Evolutionary conservation across 2,888 invertebrate genomes (phyloP).

Genomic region (Aproaerema taeniolella): DNA sequence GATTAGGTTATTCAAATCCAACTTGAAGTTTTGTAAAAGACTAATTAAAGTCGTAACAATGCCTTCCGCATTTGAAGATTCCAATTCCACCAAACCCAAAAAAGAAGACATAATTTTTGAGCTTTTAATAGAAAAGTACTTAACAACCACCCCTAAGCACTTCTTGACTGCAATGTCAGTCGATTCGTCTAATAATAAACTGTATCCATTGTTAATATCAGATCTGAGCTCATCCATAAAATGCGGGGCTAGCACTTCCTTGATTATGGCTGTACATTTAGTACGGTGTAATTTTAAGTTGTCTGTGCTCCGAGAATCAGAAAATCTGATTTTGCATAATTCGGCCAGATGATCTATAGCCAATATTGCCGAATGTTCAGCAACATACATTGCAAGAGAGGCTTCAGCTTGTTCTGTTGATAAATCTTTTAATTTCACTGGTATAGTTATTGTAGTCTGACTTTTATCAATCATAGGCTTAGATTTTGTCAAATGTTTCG

Average conservation of each 20-base stretch:
- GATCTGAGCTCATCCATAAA: conserved; percentile 16
- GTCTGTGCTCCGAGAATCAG: conserved; percentile 16
- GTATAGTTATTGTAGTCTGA: conserved; percentile 10
- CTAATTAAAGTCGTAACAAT: conserved; percentile 17
- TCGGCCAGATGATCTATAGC: conserved; percentile 19
- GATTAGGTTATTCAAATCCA: conserved; percentile 14
- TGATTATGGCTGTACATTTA: no score
- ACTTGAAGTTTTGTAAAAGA: conserved; percentile 14
- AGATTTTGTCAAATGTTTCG: conserved; percentile 19
- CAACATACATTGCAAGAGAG: conserved; percentile 18
- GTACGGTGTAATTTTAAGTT: conserved; percentile 22
- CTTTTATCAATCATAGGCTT: conserved; percentile 21
- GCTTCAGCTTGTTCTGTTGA: conserved; percentile 18
- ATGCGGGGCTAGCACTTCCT: conserved; percentile 19
- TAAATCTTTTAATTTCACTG: conserved; percentile 17
- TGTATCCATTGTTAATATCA: conserved; percentile 18
- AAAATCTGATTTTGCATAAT: conserved; percentile 18
- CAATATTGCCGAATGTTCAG: conserved; percentile 19
- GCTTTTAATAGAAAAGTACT: conserved; percentile 16
- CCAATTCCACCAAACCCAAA: conserved; percentile 18
- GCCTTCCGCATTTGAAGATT: conserved; percentile 18
- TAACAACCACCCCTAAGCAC: conserved; percentile 16
- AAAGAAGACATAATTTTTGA: conserved; percentile 18
- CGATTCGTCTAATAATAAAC: conserved; percentile 19
- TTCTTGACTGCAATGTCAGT: conserved; percentile 19